phyloP scores from a whole-genome alignment of 92 coral and sea anemone species.

The Siderastrea siderea region DNA sequence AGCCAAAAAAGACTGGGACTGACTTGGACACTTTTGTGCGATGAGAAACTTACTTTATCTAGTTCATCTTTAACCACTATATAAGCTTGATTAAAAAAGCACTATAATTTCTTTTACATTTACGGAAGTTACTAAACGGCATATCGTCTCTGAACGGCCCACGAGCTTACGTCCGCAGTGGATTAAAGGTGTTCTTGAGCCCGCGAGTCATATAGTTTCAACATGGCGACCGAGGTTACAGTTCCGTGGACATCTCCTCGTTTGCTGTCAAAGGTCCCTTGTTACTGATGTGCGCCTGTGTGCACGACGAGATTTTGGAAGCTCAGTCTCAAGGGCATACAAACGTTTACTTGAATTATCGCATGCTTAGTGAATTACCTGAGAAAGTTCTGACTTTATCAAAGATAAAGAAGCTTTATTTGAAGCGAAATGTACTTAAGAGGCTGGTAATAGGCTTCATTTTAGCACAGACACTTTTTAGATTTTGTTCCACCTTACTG shows the following conservation, averaged over 20 bases:
- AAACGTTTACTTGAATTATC: slow-evolving; percentile 87
- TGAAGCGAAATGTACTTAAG: slow-evolving; percentile 82
- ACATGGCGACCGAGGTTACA: background rate
- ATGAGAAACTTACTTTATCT: too few species aligned
- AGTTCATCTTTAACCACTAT: too few species aligned
- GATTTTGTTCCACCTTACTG: background rate
- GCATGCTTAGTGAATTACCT: slow-evolving; percentile 84
- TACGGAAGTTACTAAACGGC: background rate
- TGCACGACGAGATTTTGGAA: slow-evolving; percentile 55
- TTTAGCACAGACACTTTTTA: background rate
- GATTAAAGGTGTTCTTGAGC: background rate
- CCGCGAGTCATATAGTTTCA: slow-evolving; percentile 13
- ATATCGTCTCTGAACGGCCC: background rate
- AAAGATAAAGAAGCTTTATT: slow-evolving; percentile 76
- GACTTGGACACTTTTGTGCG: background rate
- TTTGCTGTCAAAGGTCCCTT: background rate
- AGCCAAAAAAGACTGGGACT: slow-evolving; percentile 17
- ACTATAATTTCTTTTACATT: background rate
- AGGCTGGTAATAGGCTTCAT: slow-evolving; percentile 64
- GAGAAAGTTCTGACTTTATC: slow-evolving; percentile 68
- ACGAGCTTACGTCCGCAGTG: background rate
- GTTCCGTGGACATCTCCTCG: background rate
- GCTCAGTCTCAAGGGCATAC: slow-evolving; percentile 72
- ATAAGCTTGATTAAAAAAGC: background rate
- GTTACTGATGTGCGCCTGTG: slow-evolving; percentile 15